Conservation (phyloP, 2,797 vertebrate species). For the Oceanodroma leucorhoa region DNA sequence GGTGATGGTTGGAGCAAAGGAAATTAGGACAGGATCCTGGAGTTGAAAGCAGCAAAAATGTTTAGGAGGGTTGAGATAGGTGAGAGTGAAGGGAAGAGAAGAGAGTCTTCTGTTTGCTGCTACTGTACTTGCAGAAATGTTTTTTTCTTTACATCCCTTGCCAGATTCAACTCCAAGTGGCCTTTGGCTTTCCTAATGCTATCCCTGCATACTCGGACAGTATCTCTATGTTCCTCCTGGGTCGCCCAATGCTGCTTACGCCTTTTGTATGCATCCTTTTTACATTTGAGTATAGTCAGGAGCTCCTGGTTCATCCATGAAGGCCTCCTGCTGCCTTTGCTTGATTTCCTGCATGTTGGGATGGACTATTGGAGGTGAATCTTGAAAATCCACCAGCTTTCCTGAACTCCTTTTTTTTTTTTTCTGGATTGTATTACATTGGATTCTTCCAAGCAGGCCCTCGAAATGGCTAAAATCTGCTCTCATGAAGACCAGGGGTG, state of each 20-base stretch:
- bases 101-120: not conserved
- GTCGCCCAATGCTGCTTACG: rapidly evolving
- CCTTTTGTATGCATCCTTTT: not conserved
- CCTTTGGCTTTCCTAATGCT: not conserved
- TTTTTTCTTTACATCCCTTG: not conserved
- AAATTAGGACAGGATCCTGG: not conserved
- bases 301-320: not conserved
- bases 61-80: not conserved
- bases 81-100: not conserved
- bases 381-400: not conserved
- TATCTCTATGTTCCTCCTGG: not conserved
- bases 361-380: not conserved
- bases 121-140: not conserved
- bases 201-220: not conserved
- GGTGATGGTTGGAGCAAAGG: not conserved
- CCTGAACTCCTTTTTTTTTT: not conserved
- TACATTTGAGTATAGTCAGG: not conserved
- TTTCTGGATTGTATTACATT: rapidly evolving
- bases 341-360: not conserved
- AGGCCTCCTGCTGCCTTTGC: not conserved
- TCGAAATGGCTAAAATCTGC: not conserved
- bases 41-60: not conserved
- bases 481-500: not conserved
- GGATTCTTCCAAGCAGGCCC: not conserved
- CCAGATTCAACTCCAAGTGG: not conserved